Conservation (phyloP, 1,140 invertebrate genomes). For the Apis florea region DNA sequence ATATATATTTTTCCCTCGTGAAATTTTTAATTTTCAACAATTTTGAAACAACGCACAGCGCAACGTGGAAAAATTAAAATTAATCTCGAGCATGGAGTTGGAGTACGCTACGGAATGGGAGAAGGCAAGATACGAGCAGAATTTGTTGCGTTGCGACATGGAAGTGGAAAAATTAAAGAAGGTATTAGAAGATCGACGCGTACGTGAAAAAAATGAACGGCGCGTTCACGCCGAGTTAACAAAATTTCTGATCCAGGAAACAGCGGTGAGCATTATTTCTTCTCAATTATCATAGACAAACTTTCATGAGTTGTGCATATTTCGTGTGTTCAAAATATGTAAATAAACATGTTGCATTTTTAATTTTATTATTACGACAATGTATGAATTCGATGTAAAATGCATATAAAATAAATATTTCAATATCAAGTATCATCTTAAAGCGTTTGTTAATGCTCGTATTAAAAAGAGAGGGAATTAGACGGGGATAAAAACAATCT, state of each 20-base stretch:
- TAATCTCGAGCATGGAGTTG: constrained; percentile 66
- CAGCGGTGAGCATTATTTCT: constrained; percentile 61
- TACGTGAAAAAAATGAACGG: constrained; percentile 67
- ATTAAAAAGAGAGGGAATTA: neutral
- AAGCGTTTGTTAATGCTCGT: neutral
- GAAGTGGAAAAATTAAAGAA: constrained; percentile 63
- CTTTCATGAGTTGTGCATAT: too few species aligned
- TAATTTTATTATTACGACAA: too few species aligned
- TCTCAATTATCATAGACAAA: neutral
- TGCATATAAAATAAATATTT: too few species aligned
- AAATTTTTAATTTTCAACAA: neutral
- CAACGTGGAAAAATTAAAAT: constrained; percentile 67
- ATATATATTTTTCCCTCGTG: neutral
- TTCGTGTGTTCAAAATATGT: too few species aligned
- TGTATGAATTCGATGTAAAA: too few species aligned
- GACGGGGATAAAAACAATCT: neutral
- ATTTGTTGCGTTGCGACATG: constrained; percentile 58
- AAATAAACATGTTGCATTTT: too few species aligned
- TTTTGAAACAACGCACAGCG: constrained; percentile 66
- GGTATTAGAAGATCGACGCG: constrained; percentile 59
- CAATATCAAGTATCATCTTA: too few species aligned
- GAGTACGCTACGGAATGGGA: constrained; percentile 71
- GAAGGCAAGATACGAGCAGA: constrained; percentile 70
- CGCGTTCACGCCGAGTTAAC: constrained; percentile 65
- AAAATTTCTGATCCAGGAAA: constrained; percentile 67